A percentile compares a stretch with the other conserved stretches of the same genome.
Evolutionary conservation across 2,888 invertebrate species (phyloP).

Genomic region (Notodonta ziczac): DNA sequence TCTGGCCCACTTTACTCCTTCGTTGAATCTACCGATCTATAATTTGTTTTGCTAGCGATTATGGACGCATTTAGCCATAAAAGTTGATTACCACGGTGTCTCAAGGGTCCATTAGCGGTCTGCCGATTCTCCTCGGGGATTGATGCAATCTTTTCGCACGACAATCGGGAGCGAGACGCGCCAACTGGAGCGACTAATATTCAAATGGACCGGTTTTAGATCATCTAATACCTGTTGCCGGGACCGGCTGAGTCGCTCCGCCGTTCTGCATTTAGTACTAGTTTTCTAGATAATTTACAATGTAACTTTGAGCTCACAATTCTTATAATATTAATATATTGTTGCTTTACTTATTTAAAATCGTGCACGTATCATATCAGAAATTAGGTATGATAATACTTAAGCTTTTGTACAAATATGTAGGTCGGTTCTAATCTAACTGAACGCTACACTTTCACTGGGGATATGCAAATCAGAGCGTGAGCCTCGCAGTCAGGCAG

Average conservation of each 20-base stretch:
- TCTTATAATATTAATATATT: conserved; percentile 9
- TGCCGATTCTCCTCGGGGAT: conserved; percentile 61
- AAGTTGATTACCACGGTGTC: conserved; percentile 68
- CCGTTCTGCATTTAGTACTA: conserved; percentile 56
- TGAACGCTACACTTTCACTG: conserved; percentile 75
- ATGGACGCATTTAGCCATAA: conserved; percentile 64
- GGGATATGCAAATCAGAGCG: conserved; percentile 79
- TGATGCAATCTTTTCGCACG: conserved; percentile 74
- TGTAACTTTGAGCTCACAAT: conserved; percentile 25
- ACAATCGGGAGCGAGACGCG: conserved; percentile 74
- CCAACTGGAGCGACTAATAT: conserved; percentile 79
- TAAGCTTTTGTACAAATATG: conserved; percentile 38
- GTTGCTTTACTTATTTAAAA: conserved; percentile 10
- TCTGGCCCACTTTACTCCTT: conserved; percentile 61
- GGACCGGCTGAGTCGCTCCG: conserved; percentile 13
- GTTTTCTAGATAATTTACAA: conserved; percentile 52
- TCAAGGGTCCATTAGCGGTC: conserved; percentile 62
- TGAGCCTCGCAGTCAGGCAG: conserved; percentile 53
- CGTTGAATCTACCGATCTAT: conserved; percentile 60
- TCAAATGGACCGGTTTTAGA: conserved; percentile 68
- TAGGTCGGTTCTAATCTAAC: conserved; percentile 53
- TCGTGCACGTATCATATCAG: conserved; percentile 12
- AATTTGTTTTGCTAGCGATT: conserved; percentile 70
- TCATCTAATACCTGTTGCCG: conserved; percentile 48
- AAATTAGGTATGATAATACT: conserved; percentile 4